A percentile compares a stretch with the other conserved stretches of the same genome.
These are phyloP conservation scores for Pimephales promelas DNA, from an alignment of 2,113 vertebrate species.

Conservation along the genomic window DNA sequence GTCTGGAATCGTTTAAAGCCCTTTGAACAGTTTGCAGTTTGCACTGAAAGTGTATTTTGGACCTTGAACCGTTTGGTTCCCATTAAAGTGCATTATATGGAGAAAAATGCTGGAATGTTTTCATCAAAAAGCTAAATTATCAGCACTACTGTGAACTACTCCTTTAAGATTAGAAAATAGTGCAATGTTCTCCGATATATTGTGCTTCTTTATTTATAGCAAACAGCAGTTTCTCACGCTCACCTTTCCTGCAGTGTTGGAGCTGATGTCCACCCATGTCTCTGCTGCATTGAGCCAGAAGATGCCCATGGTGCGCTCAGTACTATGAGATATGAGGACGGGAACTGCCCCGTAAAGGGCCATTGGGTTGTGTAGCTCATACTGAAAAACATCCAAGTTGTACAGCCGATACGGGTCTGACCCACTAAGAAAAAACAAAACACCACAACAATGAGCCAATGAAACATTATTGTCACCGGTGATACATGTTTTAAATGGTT, in stretches of 20 bases:
- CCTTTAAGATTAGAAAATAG: background rate
- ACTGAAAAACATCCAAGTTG: conserved; percentile 95
- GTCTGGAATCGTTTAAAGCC: too few species aligned
- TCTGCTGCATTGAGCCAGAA: conserved; percentile 96
- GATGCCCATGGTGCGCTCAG: conserved; percentile 82
- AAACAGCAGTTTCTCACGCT: background rate
- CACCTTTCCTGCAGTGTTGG: conserved; percentile 90
- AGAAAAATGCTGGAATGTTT: too few species aligned
- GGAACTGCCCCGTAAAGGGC: conserved; percentile 90
- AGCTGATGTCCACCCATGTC: conserved; percentile 93
- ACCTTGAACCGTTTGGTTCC: too few species aligned
- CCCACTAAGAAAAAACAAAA: conserved; percentile 71
- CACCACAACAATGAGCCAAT: background rate
- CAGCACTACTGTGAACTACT: too few species aligned
- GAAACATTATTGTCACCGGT: background rate
- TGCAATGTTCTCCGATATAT: background rate
- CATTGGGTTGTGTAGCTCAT: conserved; percentile 90
- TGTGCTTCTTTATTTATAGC: too few species aligned
- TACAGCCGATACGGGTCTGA: conserved; percentile 91
- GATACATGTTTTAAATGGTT: background rate
- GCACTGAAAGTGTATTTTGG: too few species aligned
- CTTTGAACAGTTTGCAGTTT: too few species aligned
- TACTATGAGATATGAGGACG: conserved; percentile 84
- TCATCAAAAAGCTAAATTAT: too few species aligned
- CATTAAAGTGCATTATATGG: too few species aligned